Evolutionary conservation across 2,113 vertebrate species (phyloP).

Genomic region (Rhynchopsitta pachyrhyncha): DNA sequence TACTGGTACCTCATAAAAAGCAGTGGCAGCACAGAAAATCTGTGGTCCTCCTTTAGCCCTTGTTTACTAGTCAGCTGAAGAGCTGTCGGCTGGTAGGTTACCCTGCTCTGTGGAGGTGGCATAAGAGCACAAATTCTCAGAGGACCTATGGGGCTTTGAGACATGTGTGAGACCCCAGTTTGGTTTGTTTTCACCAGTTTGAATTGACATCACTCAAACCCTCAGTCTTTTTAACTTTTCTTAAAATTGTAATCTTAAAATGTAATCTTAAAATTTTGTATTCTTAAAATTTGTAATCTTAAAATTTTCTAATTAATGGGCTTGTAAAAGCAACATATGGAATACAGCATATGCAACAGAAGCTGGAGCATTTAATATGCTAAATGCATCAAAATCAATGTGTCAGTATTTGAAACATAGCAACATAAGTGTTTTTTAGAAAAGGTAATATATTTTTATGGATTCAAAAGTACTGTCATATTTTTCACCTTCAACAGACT

Average conservation of each 20-base stretch:
- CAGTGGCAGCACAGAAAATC: not conserved
- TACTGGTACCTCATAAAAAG: not conserved
- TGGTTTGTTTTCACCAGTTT: not conserved
- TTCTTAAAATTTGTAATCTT: not conserved
- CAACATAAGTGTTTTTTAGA: not conserved
- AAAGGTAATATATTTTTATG: not conserved
- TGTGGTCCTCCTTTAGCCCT: not conserved
- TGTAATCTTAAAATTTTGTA: not conserved
- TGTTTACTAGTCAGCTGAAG: rapidly evolving
- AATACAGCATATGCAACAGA: not conserved
- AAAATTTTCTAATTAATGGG: not conserved
- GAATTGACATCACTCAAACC: not conserved
- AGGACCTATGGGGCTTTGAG: not conserved
- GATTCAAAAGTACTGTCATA: not conserved
- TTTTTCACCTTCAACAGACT: not conserved
- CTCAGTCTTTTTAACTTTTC: not conserved
- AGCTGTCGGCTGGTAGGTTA: not conserved
- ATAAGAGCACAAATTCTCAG: not conserved
- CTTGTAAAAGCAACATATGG: not conserved
- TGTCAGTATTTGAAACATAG: not conserved
- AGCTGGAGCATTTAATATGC: not conserved
- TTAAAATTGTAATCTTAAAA: too few relatives aligned
- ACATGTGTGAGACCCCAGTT: not conserved
- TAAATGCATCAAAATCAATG: not conserved
- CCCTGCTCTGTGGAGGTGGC: not conserved